Evolutionary conservation across 2,888 invertebrate genomes (phyloP).

Genomic region (Xestia sexstrigata): DNA sequence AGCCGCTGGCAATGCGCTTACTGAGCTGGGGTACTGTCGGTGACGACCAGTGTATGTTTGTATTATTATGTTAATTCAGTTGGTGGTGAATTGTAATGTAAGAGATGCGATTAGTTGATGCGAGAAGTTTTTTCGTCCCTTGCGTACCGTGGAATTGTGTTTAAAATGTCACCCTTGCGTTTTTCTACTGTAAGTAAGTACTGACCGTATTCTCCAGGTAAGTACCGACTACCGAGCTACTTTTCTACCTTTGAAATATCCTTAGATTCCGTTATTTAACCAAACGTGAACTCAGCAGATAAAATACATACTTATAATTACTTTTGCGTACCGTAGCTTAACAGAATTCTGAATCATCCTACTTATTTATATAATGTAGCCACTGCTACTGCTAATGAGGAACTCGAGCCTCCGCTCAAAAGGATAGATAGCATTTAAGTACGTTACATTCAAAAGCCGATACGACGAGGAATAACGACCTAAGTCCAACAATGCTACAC

Average conservation of each 20-base stretch:
- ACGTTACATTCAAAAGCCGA: too few species aligned
- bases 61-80: not conserved
- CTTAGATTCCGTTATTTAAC: too few species aligned
- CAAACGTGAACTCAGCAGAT: too few species aligned
- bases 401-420: not conserved
- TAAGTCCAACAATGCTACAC: not conserved
- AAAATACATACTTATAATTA: not conserved
- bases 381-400: not conserved
- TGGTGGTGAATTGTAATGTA: not conserved
- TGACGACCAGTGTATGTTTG: slow-evolving; percentile 16
- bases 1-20: slow-evolving; percentile 66
- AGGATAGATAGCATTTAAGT: too few species aligned
- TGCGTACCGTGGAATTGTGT: not conserved
- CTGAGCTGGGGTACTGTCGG: slow-evolving; percentile 58
- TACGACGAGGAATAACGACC: too few species aligned
- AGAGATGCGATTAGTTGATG: not conserved
- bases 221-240: too few species aligned
- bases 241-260: too few species aligned
- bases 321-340: not conserved
- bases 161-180: not conserved
- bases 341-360: not conserved
- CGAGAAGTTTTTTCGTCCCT: not conserved
- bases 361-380: not conserved
- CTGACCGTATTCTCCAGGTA: too few species aligned
- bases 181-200: too few species aligned